Conservation (phyloP, 2,888 invertebrate genomes). For the Suillia variegata region DNA sequence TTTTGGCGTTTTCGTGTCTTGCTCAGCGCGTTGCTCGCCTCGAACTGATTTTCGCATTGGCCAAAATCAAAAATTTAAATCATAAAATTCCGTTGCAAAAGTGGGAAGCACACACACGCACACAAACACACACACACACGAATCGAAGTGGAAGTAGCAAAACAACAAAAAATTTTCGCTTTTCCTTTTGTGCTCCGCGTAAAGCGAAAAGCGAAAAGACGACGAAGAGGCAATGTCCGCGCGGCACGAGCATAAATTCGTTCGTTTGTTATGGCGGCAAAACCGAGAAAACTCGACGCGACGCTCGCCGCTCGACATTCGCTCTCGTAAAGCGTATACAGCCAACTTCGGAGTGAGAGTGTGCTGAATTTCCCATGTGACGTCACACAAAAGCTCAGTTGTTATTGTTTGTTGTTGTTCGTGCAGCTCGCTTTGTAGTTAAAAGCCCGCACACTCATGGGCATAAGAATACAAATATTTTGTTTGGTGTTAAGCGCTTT, state of each 20-base stretch:
- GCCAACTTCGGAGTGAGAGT: slow-evolving; percentile 3
- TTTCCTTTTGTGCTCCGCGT: no score
- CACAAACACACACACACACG: slow-evolving; percentile 9
- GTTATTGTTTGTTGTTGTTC: no score
- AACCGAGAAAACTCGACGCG: no score
- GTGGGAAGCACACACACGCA: not conserved
- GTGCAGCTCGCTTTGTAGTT: no score
- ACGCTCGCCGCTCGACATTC: no score
- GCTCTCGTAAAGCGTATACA: not conserved
- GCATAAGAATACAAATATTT: no score
- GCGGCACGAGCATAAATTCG: slow-evolving; percentile 29
- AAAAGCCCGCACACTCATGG: no score
- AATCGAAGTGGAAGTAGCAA: slow-evolving; percentile 30
- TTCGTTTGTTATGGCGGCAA: not conserved
- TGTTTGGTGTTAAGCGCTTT: no score
- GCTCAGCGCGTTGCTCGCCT: not conserved
- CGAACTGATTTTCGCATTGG: not conserved
- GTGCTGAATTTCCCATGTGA: slow-evolving; percentile 34
- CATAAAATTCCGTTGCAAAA: not conserved
- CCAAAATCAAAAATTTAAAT: not conserved
- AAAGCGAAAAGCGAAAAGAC: no score
- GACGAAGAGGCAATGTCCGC: slow-evolving; percentile 1
- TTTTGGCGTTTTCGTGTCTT: not conserved
- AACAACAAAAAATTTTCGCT: no score
- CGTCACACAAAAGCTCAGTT: slow-evolving; percentile 53